Evolutionary conservation across 1,140 invertebrate genomes (phyloP).

Genomic region (Atta colombica): DNA sequence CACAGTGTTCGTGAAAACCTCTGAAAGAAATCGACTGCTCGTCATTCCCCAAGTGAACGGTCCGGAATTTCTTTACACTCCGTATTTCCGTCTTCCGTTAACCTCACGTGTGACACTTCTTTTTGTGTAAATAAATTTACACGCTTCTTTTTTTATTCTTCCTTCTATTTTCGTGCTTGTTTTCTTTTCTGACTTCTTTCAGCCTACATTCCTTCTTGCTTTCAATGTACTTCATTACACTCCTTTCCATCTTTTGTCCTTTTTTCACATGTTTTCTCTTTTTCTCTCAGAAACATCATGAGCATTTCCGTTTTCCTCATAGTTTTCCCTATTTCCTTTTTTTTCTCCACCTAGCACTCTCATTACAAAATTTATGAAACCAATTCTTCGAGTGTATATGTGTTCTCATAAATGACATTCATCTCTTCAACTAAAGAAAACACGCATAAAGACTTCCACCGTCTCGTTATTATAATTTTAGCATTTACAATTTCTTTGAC

Average conservation of each 20-base stretch:
- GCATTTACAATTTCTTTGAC: not conserved
- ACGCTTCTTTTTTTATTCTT: conserved; percentile 26
- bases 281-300: conserved; percentile 8
- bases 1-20: not conserved
- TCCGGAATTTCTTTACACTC: conserved; percentile 26
- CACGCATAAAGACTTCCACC: not conserved
- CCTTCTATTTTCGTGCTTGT: conserved; percentile 28
- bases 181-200: conserved; percentile 19
- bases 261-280: conserved; percentile 1
- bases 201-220: not conserved
- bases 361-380: conserved; percentile 33
- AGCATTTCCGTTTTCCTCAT: conserved; percentile 20
- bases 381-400: not conserved
- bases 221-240: not conserved
- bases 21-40: not conserved
- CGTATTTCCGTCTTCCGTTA: conserved; percentile 34
- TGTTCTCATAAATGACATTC: not conserved
- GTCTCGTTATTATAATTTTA: not conserved
- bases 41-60: not conserved
- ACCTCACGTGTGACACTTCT: conserved; percentile 8
- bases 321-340: not conserved
- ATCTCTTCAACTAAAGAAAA: not conserved
- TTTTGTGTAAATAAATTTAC: conserved; percentile 57
- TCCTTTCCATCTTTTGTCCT: not conserved
- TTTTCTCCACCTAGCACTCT: not conserved